Evolutionary conservation across 2,888 invertebrate genomes (phyloP).

Genomic region (Perithous albicinctus): DNA sequence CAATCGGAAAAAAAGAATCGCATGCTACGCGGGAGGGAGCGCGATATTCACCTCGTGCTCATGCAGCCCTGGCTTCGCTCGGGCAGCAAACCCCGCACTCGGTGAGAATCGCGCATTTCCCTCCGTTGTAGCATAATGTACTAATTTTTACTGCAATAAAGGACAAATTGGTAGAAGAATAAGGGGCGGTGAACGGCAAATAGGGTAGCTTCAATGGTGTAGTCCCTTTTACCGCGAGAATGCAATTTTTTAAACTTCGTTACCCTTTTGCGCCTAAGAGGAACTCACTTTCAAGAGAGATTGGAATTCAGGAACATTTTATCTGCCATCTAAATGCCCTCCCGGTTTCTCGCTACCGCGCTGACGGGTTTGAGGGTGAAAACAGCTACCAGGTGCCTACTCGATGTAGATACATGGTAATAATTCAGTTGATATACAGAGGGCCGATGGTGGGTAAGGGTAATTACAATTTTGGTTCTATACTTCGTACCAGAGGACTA

Average conservation of each 20-base stretch:
- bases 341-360: constrained; percentile 6
- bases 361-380: constrained; percentile 10
- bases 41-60: no score
- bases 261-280: constrained; percentile 72
- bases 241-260: constrained; percentile 77
- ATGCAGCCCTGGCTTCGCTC: no score
- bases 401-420: constrained; percentile 40
- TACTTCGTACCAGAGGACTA: not conserved
- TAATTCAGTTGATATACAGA: constrained; percentile 42
- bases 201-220: constrained; percentile 63
- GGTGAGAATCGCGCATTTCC: no score
- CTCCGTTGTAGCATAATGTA: no score
- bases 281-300: constrained; percentile 56
- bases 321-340: constrained; percentile 32
- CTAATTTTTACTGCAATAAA: constrained; percentile 63
- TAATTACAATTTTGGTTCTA: constrained; percentile 34
- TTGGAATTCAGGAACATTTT: constrained; percentile 56
- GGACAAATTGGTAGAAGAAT: constrained; percentile 40
- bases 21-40: no score
- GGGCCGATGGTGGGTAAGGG: constrained; percentile 6
- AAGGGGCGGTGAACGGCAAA: constrained; percentile 23
- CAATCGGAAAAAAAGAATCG: no score
- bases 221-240: constrained; percentile 76
- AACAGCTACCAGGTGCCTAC: constrained; percentile 16
- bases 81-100: no score